phyloP scores from a whole-genome alignment of 2,888 invertebrate genomes.

The Melanotus villosus region DNA sequence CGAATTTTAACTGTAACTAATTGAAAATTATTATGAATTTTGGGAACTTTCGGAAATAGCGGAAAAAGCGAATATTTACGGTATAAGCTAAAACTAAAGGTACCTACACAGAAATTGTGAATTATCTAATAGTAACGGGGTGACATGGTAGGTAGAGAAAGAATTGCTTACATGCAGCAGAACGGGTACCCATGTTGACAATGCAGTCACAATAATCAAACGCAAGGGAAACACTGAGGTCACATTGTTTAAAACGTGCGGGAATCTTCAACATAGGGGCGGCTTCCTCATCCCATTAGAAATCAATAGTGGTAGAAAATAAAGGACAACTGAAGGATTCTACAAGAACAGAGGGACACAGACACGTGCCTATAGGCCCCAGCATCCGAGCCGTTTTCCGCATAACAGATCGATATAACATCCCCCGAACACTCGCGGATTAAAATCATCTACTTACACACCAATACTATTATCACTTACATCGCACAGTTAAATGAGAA shows the following conservation, averaged over 20 bases:
- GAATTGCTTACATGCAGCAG: conserved; percentile 89
- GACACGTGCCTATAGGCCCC: conserved; percentile 65
- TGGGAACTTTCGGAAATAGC: background rate
- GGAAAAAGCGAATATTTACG: conserved; percentile 22
- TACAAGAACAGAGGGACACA: conserved; percentile 65
- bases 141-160: conserved; percentile 44
- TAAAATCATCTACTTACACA: conserved; percentile 60
- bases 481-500: conserved; percentile 64
- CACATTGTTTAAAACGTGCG: conserved; percentile 71
- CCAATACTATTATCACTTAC: conserved; percentile 60
- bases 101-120: conserved; percentile 29
- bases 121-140: conserved; percentile 31
- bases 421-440: conserved; percentile 54
- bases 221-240: conserved; percentile 70
- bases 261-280: conserved; percentile 70
- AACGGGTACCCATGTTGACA: conserved; percentile 91
- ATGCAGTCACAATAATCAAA: conserved; percentile 71
- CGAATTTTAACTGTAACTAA: conserved; percentile 98
- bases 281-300: conserved; percentile 68
- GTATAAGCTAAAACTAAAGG: conserved; percentile 29
- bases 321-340: conserved; percentile 66
- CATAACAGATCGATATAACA: conserved; percentile 65
- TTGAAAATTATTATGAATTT: conserved; percentile 27
- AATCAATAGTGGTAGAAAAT: conserved; percentile 67
- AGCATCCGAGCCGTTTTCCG: conserved; percentile 58